Evolutionary conservation across 2,888 invertebrate species (phyloP).

Genomic region (Polylopha cassiicola): DNA sequence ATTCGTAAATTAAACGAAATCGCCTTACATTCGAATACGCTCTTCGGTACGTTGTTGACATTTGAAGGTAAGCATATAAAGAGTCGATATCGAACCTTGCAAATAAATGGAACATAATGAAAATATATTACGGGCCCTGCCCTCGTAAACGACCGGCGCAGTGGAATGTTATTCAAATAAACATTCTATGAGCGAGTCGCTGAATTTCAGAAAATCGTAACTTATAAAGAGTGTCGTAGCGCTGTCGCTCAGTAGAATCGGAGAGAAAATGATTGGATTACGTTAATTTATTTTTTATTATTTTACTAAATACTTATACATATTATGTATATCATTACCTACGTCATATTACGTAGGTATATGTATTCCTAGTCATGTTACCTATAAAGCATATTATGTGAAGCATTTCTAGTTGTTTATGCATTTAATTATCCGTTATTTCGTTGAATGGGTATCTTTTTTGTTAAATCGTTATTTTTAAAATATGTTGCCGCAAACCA

Average conservation of each 20-base stretch:
- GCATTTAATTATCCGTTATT: too few relatives aligned
- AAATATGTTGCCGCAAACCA: too few relatives aligned
- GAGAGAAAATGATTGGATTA: too few relatives aligned
- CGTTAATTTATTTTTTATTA: background rate
- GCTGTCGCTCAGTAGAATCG: too few relatives aligned
- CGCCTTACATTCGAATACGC: slow-evolving; percentile 41
- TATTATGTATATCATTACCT: too few relatives aligned
- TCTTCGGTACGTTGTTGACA: slow-evolving; percentile 49
- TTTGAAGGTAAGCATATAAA: slow-evolving; percentile 61
- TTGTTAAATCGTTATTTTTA: too few relatives aligned
- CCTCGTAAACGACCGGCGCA: slow-evolving; percentile 57
- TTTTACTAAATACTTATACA: background rate
- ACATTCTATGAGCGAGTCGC: slow-evolving; percentile 58
- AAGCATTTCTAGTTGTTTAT: too few relatives aligned
- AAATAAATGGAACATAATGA: slow-evolving; percentile 69
- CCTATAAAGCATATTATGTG: too few relatives aligned
- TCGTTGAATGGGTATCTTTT: too few relatives aligned
- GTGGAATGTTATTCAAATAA: slow-evolving; percentile 64
- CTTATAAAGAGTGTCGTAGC: too few relatives aligned
- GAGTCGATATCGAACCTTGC: slow-evolving; percentile 58
- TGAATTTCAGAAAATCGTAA: slow-evolving; percentile 56
- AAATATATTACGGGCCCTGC: slow-evolving; percentile 61
- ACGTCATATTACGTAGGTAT: too few relatives aligned
- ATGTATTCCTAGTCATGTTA: too few relatives aligned
- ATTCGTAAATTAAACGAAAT: slow-evolving; percentile 55